Evolutionary conservation across 2,113 vertebrate species (phyloP).

Genomic region (Tragelaphus buxtoni): DNA sequence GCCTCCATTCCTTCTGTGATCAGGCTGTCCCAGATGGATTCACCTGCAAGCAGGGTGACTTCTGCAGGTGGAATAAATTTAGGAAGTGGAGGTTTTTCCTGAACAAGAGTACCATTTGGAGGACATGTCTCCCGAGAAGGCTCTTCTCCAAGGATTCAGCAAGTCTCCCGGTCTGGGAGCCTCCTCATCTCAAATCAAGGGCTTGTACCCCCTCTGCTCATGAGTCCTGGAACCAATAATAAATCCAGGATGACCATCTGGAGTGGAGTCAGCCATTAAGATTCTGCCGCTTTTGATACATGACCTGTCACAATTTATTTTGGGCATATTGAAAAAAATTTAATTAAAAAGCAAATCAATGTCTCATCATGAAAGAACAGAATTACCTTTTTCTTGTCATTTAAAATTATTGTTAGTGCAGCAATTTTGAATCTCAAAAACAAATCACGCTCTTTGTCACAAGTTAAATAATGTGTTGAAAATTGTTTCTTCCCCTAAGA

Average conservation of each 20-base stretch:
- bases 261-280: too few species aligned
- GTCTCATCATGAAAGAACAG: background rate
- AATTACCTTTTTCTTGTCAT: background rate
- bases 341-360: conserved; percentile 4
- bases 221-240: background rate
- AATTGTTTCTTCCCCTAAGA: background rate
- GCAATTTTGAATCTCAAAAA: conserved; percentile 15
- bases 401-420: background rate
- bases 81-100: background rate
- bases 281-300: background rate
- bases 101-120: background rate
- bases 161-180: background rate
- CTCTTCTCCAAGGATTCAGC: background rate
- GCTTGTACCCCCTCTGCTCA: too few species aligned
- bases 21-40: background rate
- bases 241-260: background rate
- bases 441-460: background rate
- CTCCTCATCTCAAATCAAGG: background rate
- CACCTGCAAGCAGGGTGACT: background rate
- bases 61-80: background rate
- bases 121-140: background rate
- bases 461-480: background rate
- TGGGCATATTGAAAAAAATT: background rate
- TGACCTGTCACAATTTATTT: background rate
- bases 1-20: too few species aligned